Base-by-base conservation (phyloP, 2,113 vertebrate genomes). In the Opisthocomus hoazin region DNA sequence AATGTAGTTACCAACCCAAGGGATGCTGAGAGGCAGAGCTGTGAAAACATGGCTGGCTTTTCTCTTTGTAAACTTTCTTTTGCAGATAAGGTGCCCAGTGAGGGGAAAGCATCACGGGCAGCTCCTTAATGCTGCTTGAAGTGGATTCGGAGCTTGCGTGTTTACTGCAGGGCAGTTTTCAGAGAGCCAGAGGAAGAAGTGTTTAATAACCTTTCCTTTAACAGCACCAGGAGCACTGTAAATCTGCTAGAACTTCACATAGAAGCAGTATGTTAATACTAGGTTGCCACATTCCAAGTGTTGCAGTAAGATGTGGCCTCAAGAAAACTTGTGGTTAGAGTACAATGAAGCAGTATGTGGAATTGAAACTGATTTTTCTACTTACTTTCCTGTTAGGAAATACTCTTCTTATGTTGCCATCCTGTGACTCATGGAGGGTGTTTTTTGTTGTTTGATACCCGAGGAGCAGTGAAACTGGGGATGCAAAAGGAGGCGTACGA, bases 61-160 rank as follows among this genome's bases (percentile, higher is more conserved):
- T 32, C 32, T 69, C 74, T 78, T 41, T 8, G 30, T 41, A 19
- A 64, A 13, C 50, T 45, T 24, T 24, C 24, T 65, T 73, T 41
- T 36, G 64, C 37, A 51, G 69, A 3, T 17, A 7, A 36, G 21
- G 14, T 22, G 78, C 32, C 12, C 24, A 16, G 30, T 0, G 1
- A 63, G 43, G n/a, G 21, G 21, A 8, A 39, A 32, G 19, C 64
- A 15, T 43, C 0, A 0, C 1, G 1, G 23, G 34, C 43, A 56
- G 12, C 2, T 36, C 8, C 46, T 74, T 53, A 75, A 45, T 2
- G 4, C 34, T 48, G 37, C 45, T 26, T 37, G 19, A 76, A 41
- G n/a, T 16, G 39, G 36, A 29, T 68, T 76, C 23, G 5, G 48
- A 90, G 15, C n/a, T 63, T 63, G 60, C 4, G 1, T 39, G 20